Evolutionary conservation across 1,140 invertebrate genomes (phyloP), one percentile per base, ranked within the genome.

Genomic region (Bombus confusus): DNA sequence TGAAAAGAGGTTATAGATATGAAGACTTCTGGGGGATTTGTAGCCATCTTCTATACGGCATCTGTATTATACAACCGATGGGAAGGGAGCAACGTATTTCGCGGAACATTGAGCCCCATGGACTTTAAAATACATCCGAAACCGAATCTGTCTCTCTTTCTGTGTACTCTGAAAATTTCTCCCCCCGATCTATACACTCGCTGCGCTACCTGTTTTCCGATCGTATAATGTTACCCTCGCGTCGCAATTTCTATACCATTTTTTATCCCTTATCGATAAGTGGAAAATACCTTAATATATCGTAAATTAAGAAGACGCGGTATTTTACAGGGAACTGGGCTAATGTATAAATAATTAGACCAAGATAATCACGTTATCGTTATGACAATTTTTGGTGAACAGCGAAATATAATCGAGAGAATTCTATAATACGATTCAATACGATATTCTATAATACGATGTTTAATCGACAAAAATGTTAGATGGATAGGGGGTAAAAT

Each of bases 101-200:
- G 92, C 92, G 93, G 91, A 89, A 94, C 92, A 94, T 94, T 94
- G 92, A 92, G 87, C 85, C 66, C 89, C 81, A 88, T 88, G 89
- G 92, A 93, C 91, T 93, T 93, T 92, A 92, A 93, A 93, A 92
- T 81, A 87, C 66, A 77, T 31, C 66, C 86, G 81, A 88, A 88
- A 81, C 62, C 34, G 78, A 91, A 91, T 89, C 85, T 88, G 89
- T 89, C 76, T 85, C 86, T 89, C 73, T 86, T 86, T 80, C 66
- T 68, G 43, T 66, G 41, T 59, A 41, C 31, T 31, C 2, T 3
- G 41, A 64, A 64, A 80, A 72, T 66, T 66, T 47, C 52, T 43
- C 13, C 22, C 74, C 68, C 28, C 25, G 15, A 72, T 85, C 34
- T 52, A 31, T 74, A 59, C 25, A 6, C 9, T 12, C 47, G 1